Evolutionary conservation across 2,888 invertebrate genomes (phyloP).

Genomic region (Mythimna albipuncta): DNA sequence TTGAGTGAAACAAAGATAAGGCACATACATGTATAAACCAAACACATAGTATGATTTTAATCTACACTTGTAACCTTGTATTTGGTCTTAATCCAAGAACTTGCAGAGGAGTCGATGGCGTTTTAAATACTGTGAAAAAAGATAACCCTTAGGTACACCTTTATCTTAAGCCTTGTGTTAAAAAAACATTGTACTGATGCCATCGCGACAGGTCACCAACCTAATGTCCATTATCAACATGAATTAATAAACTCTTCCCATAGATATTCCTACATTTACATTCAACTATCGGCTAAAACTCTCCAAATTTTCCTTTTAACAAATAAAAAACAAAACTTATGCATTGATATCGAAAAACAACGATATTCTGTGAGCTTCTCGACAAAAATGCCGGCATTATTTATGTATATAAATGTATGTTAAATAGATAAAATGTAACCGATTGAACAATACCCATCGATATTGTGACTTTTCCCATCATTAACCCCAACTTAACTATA

Average conservation of each 20-base stretch:
- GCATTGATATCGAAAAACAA: constrained; percentile 52
- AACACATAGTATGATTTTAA: neutral
- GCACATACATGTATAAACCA: neutral
- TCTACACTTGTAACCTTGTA: neutral
- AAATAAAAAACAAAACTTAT: constrained; percentile 63
- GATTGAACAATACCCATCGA: constrained; percentile 68
- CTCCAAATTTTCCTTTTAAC: constrained; percentile 44
- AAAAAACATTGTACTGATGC: neutral
- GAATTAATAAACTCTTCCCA: constrained; percentile 34
- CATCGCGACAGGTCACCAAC: constrained; percentile 5
- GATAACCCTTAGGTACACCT: neutral
- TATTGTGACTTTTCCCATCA: constrained; percentile 70
- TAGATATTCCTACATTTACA: constrained; percentile 37
- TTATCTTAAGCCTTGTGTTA: constrained; percentile 1
- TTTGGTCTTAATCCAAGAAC: neutral
- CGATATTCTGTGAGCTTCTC: constrained; percentile 50
- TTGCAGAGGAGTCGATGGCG: neutral
- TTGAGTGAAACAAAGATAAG: no score
- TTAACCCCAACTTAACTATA: constrained; percentile 44
- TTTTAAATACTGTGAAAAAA: no score
- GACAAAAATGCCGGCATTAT: constrained; percentile 62
- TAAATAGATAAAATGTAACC: constrained; percentile 70
- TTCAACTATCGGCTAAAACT: constrained; percentile 40
- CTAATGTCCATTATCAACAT: constrained; percentile 26
- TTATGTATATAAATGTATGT: constrained; percentile 68